phyloP scores from a whole-genome alignment of 2,797 vertebrate species.

The Dendrocincla fuliginosa region DNA sequence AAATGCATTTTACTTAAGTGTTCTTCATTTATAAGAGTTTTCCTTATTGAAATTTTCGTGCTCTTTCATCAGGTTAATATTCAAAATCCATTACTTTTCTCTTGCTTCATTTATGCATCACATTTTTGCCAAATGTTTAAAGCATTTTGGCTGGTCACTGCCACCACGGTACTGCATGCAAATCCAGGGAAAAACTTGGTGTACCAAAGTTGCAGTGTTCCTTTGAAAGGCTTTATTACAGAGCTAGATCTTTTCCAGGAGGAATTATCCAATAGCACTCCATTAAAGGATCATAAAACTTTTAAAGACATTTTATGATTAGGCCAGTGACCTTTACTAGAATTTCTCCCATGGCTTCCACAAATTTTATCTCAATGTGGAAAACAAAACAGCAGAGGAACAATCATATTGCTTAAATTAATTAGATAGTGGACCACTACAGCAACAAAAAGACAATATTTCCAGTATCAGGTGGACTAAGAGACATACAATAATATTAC shows the following conservation, averaged over 20 bases:
- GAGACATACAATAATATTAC: not conserved
- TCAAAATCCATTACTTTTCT: not conserved
- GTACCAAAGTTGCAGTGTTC: not conserved
- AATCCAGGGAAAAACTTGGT: not conserved
- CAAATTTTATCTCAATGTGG: not conserved
- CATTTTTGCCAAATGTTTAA: not conserved
- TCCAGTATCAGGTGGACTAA: not conserved
- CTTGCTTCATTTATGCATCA: not conserved
- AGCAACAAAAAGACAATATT: not conserved
- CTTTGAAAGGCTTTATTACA: not conserved
- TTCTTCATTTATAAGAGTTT: not conserved
- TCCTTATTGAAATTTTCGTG: not conserved
- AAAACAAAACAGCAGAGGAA: not conserved
- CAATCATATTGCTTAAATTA: not conserved
- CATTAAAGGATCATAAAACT: conserved; percentile 32
- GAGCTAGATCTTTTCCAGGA: not conserved
- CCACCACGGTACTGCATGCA: not conserved
- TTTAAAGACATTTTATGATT: conserved; percentile 21
- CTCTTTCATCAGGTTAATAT: not conserved
- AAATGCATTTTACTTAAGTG: not conserved
- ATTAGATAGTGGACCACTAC: not conserved
- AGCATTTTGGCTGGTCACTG: not conserved
- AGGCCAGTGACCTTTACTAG: not conserved
- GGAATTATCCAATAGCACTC: not conserved
- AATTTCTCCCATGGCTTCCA: not conserved